Evolutionary conservation across 92 coral and sea anemone genomes (phyloP), one percentile per base, ranked within the genome.

Genomic region (Hydrozoanthus gracilis): DNA sequence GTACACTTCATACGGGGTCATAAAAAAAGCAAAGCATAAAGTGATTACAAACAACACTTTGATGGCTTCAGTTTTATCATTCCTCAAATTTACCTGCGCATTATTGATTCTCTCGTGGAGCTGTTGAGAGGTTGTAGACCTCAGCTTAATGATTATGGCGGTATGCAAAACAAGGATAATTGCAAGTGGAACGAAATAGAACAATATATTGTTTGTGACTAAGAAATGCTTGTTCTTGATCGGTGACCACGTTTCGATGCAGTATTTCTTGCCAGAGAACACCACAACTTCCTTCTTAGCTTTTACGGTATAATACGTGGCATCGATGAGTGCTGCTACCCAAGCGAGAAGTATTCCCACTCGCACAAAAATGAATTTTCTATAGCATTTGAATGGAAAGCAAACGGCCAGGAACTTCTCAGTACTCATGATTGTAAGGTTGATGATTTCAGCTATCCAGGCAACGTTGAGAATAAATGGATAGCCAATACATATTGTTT

Each of bases 371-470:
- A 61, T 48, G 12, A 74, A 48, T 47, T 80, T 80, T 74, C 74
- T 17, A 70, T 45, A 66, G 60, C 49, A 80, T 13, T 11, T 80
- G 73, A 80, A 80, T 6, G 85, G 85, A 17, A 51, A 64, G 39
- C 85, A 80, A 13, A 80, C 74, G 4, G 85, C 85, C 62, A 80
- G 10, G 44, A 80, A 80, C 52, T 80, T 80, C 16, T 80, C 85
- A 10, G 8, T 67, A 46, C 85, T 80, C 10, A 80, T 80, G 2
- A 80, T 49, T 16, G 85, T 80, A 49, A 80, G 51, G 74, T 60
- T 80, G 11, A 65, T 80, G 1, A 80, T 80, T 46, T 73, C 85
- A 7, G 74, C 52, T 49, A 80, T 46, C 85, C 74, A 66, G 10
- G 73, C 85, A 5, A 80, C 74, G 62, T 80, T 80, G 3, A 80